phyloP scores from a whole-genome alignment of 2,797 vertebrate genomes.

The Fringilla coelebs region DNA sequence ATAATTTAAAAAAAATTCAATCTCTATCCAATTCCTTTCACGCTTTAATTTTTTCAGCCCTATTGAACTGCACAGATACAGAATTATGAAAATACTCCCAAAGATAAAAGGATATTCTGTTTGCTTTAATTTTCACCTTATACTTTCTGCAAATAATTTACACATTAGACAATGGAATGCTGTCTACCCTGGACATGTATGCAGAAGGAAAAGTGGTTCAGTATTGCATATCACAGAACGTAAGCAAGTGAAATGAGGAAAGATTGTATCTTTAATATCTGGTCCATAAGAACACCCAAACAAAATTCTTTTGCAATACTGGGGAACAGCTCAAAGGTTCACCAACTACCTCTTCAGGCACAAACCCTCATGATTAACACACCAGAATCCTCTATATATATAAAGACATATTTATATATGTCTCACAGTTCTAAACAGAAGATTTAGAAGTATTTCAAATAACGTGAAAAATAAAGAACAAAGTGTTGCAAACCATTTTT shows the following conservation, averaged over 20 bases:
- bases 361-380: not conserved
- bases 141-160: not conserved
- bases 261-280: slow-evolving; percentile 6
- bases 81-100: not conserved
- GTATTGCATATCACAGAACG: not conserved
- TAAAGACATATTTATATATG: not conserved
- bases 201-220: slow-evolving; percentile 36
- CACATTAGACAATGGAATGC: not conserved
- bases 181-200: not conserved
- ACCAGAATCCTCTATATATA: not conserved
- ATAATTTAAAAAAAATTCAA: not conserved
- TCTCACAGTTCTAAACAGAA: not conserved
- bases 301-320: not conserved
- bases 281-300: not conserved
- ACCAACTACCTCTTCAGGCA: not conserved
- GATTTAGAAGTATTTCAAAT: not conserved
- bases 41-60: not conserved
- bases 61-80: not conserved
- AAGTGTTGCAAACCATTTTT: not conserved
- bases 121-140: slow-evolving; percentile 2
- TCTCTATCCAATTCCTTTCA: not conserved
- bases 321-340: not conserved
- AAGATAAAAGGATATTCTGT: not conserved
- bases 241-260: slow-evolving; percentile 23
- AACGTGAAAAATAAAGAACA: not conserved